Conservation (phyloP, 2,797 vertebrate genomes). For the Falco columbarius region DNA sequence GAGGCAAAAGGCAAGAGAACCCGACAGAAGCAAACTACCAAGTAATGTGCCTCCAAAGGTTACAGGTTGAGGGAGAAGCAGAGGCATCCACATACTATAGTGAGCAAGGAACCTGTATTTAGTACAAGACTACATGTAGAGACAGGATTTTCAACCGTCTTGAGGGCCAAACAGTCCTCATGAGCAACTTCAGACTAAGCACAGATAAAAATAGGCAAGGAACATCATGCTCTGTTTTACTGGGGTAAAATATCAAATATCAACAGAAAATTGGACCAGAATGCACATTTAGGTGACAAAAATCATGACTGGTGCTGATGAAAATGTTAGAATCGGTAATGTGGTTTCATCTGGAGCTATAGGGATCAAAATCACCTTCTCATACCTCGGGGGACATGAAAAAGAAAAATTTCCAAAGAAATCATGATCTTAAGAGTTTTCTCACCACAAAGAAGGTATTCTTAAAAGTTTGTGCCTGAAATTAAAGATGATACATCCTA, state of each 20-base stretch:
- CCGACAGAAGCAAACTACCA: neutral
- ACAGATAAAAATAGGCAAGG: neutral
- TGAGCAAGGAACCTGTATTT: neutral
- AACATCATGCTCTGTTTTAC: neutral
- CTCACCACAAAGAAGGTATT: neutral
- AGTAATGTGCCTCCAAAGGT: neutral
- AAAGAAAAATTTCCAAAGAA: neutral
- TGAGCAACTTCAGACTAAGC: neutral
- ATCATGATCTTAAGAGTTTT: neutral
- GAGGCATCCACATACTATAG: neutral
- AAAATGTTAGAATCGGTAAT: neutral
- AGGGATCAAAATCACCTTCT: neutral
- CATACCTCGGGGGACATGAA: neutral
- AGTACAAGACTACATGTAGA: neutral
- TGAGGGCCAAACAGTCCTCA: neutral
- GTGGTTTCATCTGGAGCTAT: neutral
- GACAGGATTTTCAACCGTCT: neutral
- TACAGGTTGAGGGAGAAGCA: neutral
- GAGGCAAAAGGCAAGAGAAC: neutral
- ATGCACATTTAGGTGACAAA: neutral
- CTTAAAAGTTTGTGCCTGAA: neutral
- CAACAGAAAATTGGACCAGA: neutral
- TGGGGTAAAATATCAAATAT: neutral
- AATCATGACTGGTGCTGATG: neutral
- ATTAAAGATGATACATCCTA: neutral